Evolutionary conservation across 2,888 invertebrate genomes (phyloP).

Genomic region (Pegoplata infirma): DNA sequence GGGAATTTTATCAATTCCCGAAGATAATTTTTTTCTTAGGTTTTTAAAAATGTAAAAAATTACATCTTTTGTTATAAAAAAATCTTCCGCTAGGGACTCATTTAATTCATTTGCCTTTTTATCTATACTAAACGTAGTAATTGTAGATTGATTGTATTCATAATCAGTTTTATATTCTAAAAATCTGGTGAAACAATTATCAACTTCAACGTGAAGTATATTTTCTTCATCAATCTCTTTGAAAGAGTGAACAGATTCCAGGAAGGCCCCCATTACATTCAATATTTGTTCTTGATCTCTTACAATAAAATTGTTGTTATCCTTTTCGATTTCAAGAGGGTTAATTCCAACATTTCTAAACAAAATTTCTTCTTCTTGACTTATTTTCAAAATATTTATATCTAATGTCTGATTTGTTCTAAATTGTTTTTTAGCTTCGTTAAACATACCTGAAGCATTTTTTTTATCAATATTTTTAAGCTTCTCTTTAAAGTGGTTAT

Average conservation of each 20-base stretch:
- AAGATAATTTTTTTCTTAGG: background rate
- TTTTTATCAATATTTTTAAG: background rate
- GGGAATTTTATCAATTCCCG: too few species aligned
- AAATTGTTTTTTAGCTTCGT: background rate
- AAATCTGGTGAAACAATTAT: conserved; percentile 30
- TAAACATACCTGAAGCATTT: background rate
- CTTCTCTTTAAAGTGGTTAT: background rate
- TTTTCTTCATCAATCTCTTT: background rate
- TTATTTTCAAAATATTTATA: background rate
- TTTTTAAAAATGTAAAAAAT: conserved; percentile 4
- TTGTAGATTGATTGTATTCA: conserved; percentile 10
- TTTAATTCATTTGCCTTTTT: conserved; percentile 3
- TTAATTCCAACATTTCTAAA: background rate
- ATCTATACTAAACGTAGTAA: background rate
- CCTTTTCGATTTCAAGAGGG: background rate
- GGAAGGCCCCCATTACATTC: background rate
- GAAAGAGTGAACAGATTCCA: background rate
- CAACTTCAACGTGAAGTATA: conserved; percentile 25
- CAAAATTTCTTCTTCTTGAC: background rate
- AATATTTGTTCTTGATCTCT: background rate
- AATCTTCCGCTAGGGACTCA: background rate
- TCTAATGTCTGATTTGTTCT: background rate
- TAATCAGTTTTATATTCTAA: conserved; percentile 17
- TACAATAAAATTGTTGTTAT: background rate
- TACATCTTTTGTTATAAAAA: background rate